Evolutionary conservation across 2,797 vertebrate genomes (phyloP), one percentile per base, ranked within the genome.

Genomic region (Nyctalus aviator): DNA sequence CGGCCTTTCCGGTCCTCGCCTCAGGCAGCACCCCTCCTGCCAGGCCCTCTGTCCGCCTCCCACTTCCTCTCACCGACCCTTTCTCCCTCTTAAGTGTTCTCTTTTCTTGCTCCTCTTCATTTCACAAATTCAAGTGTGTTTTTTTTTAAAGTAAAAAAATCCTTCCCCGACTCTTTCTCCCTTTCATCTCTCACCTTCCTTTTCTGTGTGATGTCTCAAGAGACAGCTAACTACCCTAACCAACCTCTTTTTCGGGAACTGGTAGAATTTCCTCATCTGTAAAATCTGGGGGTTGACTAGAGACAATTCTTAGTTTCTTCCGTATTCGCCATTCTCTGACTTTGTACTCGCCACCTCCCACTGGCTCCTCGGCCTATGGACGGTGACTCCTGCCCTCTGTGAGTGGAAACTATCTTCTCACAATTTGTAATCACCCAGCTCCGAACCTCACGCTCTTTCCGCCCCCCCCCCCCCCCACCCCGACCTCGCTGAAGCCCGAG

Each of bases 361-460:
- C 37, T 41, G 37, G 37, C 37, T 66, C 90, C 55, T 91, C 84
- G 75, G 35, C 35, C 66, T 21, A 13, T 69, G 72, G 77, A 76
- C 82, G 69, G 85, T 4, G 23, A 64, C 68, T 85, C 84, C 77
- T 94, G 72, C 6, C n/a, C 69, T 94, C 68, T 37, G 14, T 90
- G 77, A 90, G 71, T 86, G 92, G 90, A 97, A 97, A 97, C 37
- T 5, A 15, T 84, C 83, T 81, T 97, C 90, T 97, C 84, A 92
- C 93, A 93, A 95, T 92, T 32, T 75, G 84, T 95, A 95, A 95
- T 44, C 44, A 44, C 44, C 44, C 44, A 11, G 44, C 10, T 44
- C 44, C 10, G 44, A 44, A 44, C 90, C 71, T 35, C 41, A 79
- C 21, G 32, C 50, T 75, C 41, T 59, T 95, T 69, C 87, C 44